These are phyloP conservation scores for Prorops nasuta DNA, from an alignment of 1,140 invertebrate genomes.

Conservation along the genomic window DNA sequence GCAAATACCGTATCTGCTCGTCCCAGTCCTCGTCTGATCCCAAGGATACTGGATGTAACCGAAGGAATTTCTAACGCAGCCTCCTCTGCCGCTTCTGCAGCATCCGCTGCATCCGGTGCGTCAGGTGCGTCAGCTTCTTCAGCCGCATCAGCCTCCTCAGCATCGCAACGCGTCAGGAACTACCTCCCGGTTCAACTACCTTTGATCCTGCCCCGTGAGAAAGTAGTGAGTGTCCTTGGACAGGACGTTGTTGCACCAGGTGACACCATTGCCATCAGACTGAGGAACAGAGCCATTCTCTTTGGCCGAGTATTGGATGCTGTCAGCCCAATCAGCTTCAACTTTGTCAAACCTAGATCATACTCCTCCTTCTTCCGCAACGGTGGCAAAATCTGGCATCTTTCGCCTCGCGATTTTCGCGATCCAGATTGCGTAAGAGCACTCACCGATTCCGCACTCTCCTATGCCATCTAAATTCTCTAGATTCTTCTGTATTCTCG, in stretches of 20 bases:
- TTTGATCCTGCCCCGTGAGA: constrained; percentile 13
- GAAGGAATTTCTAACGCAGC: too few relatives aligned
- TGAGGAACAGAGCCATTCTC: constrained; percentile 11
- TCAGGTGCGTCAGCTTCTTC: neutral
- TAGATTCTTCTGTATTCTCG: too few relatives aligned
- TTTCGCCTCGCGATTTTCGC: constrained; percentile 7
- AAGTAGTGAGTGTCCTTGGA: constrained; percentile 12
- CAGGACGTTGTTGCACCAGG: constrained; percentile 11
- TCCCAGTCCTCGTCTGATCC: neutral
- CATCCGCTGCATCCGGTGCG: neutral
- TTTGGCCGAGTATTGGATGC: constrained; percentile 15
- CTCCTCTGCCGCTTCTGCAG: neutral
- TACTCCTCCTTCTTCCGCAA: neutral
- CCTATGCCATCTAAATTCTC: too few relatives aligned
- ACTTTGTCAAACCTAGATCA: constrained; percentile 3
- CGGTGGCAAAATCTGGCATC: constrained; percentile 8
- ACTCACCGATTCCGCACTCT: neutral
- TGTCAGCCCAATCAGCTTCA: constrained; percentile 19
- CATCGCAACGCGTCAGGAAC: too few relatives aligned
- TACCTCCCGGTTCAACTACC: too few relatives aligned
- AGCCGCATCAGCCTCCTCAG: neutral
- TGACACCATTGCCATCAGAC: constrained; percentile 17
- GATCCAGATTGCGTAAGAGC: neutral
- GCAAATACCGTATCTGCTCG: neutral
- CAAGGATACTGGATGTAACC: too few relatives aligned